Percentiles rank a stretch among this genome's conserved stretches.
Evolutionary conservation across 1,140 invertebrate genomes (phyloP).

Genomic region (Calliopsis andreniformis): DNA sequence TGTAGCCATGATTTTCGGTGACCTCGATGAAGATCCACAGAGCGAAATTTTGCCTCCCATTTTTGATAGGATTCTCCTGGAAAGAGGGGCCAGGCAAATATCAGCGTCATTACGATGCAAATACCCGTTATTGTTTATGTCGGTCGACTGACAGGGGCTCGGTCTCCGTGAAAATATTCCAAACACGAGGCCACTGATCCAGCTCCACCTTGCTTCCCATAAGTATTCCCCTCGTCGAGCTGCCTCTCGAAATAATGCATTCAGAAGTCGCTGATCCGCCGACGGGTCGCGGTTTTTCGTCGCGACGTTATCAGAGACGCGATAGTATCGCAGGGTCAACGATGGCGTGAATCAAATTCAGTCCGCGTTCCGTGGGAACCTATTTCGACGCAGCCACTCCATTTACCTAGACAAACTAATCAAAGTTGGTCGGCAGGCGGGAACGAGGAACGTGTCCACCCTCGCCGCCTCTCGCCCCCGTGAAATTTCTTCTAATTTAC

Average conservation of each 20-base stretch:
- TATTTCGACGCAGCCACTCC: conserved; percentile 3
- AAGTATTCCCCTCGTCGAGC: neutral
- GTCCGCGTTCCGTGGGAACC: neutral
- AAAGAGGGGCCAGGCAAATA: conserved; percentile 4
- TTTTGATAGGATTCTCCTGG: neutral
- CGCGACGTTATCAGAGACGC: neutral
- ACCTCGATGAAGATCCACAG: neutral
- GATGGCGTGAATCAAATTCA: neutral
- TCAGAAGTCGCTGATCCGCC: neutral
- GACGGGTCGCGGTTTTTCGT: neutral
- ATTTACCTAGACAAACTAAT: conserved; percentile 39
- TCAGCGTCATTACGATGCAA: neutral
- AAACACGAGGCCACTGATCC: neutral
- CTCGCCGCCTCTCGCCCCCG: no score
- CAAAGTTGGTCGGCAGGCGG: conserved; percentile 13
- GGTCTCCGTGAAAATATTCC: neutral
- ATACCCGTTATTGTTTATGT: conserved; percentile 13
- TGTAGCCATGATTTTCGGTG: no score
- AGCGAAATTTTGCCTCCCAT: conserved; percentile 4
- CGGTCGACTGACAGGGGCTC: neutral
- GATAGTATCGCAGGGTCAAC: neutral
- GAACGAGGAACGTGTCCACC: neutral
- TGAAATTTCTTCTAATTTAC: neutral
- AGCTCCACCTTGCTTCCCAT: no score
- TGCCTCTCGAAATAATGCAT: neutral